phyloP scores from a whole-genome alignment of 2,113 vertebrate species.

The Callipepla squamata region DNA sequence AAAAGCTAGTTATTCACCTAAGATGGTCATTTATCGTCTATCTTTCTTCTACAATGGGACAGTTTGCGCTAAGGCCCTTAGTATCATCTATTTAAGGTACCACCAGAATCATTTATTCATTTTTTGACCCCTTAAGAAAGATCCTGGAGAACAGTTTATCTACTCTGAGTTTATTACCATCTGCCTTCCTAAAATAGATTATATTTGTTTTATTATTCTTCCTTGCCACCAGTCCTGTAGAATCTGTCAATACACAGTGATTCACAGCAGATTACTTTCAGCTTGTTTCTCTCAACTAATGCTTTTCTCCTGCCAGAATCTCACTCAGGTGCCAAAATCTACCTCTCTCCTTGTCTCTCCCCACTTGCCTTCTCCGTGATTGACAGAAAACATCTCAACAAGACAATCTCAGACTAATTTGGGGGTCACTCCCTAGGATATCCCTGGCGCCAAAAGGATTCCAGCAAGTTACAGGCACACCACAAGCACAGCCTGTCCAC shows the following conservation, averaged over 20 bases:
- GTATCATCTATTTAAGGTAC: background rate
- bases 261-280: background rate
- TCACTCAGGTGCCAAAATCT: too few relatives aligned
- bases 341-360: background rate
- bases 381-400: background rate
- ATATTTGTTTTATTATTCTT: background rate
- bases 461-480: rapidly evolving
- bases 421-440: background rate
- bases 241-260: background rate
- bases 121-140: background rate
- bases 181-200: background rate
- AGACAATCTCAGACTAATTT: too few relatives aligned
- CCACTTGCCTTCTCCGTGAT: background rate
- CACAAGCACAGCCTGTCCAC: background rate
- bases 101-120: background rate
- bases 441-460: background rate
- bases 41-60: background rate
- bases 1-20: background rate
- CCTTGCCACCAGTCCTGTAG: background rate
- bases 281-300: background rate
- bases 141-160: background rate
- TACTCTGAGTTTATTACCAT: background rate
- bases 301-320: background rate
- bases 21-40: background rate
- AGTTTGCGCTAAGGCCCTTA: background rate